Base-by-base conservation (phyloP, 2,888 invertebrate species). In the Empis stercorea region DNA sequence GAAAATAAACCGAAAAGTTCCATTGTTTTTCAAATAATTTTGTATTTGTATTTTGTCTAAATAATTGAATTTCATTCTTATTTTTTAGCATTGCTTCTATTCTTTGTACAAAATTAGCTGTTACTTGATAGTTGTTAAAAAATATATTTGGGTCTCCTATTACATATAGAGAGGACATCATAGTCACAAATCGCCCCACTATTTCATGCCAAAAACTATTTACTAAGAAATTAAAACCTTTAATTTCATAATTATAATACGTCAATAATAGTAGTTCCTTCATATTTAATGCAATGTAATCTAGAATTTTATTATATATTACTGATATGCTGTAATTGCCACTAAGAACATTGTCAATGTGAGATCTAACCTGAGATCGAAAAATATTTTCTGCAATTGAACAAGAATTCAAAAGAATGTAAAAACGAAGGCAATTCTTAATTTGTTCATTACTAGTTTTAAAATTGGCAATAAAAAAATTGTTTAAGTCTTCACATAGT, bases 1-100 rank as follows among this genome's bases (percentile, higher is more conserved):
- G 91, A 66, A 87, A 92, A 67, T 93, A 93, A 20, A 93, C 89
- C 32, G 88, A 84, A 46, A 93, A 72, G 67, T 91, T 92, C 84
- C 91, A 93, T 57, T 84, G 79, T 57, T 78, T 79, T 55, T 86
- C 75, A 61, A 88, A 87, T 52, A 75, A 78, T 57, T 78, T 76
- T 64, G 84, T 87, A 50, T 81, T 78, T 1, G 74, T 63, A 59
- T 84, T 79, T 44, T 72, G 68, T 55, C 76, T 72, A 44, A 89
- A 72, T 17, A 76, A 61, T 52, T 75, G 70, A 0, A 73, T 45
- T 10, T 75, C 70, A 54, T 75, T 73, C 45, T 76, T 76, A 48
- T 75, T 64, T 32, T 71, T 70, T n/a, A 67, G 66, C 60, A 75
- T 73, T 15, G 65, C 66, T 59, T 85, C 81, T 54, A 89, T 73